Conservation (phyloP, 2,797 vertebrate species). For the Apogon hyalosoma region DNA sequence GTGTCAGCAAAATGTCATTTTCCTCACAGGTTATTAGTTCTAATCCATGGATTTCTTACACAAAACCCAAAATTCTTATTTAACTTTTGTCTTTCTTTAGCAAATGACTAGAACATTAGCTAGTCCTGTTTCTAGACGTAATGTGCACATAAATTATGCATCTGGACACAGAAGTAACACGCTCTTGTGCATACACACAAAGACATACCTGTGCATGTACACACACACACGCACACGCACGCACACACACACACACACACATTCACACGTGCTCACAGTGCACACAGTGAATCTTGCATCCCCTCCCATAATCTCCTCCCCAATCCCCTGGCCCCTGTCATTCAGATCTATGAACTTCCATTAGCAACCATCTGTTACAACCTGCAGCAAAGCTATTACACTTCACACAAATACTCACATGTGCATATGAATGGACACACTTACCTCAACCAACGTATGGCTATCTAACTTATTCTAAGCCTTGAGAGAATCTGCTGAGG, state of each 20-base stretch:
- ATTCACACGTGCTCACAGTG: conserved; percentile 15
- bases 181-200: conserved; percentile 12
- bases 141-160: conserved; percentile 39
- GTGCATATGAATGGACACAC: conserved; percentile 36
- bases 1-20: too few species aligned
- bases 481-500: conserved; percentile 52
- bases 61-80: background rate
- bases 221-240: conserved; percentile 8
- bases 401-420: conserved; percentile 18
- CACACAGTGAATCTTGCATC: conserved; percentile 47
- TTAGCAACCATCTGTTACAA: conserved; percentile 89
- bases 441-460: conserved; percentile 47
- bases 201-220: too few species aligned
- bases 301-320: conserved; percentile 64
- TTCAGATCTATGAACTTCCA: conserved; percentile 89
- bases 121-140: conserved; percentile 30
- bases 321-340: conserved; percentile 81
- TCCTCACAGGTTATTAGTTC: too few species aligned
- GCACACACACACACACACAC: conserved; percentile 19
- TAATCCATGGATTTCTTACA: too few species aligned
- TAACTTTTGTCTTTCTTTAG: conserved; percentile 20
- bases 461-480: conserved; percentile 46
- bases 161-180: conserved; percentile 26
- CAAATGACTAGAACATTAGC: conserved; percentile 27
- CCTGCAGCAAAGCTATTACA: conserved; percentile 84